Conservation (phyloP, 2,113 vertebrate genomes). For the Acanthochromis polyacanthus region DNA sequence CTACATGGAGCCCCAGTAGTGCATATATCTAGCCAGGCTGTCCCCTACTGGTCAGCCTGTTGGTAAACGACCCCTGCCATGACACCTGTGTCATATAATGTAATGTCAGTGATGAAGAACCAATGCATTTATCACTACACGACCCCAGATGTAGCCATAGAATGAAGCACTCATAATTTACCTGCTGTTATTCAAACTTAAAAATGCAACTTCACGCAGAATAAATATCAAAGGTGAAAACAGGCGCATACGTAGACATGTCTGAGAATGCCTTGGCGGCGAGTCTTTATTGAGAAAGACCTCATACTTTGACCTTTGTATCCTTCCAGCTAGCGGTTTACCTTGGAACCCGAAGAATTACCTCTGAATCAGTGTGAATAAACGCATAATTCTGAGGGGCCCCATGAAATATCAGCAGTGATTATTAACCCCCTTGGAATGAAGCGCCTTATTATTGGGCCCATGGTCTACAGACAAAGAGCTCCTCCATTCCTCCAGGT, state of each 20-base stretch:
- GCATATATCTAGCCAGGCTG: neutral
- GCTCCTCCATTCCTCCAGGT: conserved; percentile 13
- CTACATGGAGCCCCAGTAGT: conserved; percentile 3
- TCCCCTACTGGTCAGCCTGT: conserved; percentile 21
- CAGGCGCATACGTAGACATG: neutral
- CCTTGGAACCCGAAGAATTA: conserved; percentile 46
- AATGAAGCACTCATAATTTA: neutral
- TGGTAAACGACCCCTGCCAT: neutral
- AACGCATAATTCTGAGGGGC: conserved; percentile 58
- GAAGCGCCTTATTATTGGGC: conserved; percentile 20
- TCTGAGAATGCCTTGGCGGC: neutral
- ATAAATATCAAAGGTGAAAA: neutral
- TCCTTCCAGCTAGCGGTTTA: conserved; percentile 28
- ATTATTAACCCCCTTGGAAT: conserved; percentile 60
- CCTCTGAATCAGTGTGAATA: conserved; percentile 43
- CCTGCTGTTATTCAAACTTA: neutral
- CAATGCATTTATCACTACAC: neutral
- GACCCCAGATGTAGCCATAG: neutral
- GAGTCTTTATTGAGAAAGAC: conserved; percentile 18
- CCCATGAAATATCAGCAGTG: conserved; percentile 54
- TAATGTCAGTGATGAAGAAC: neutral
- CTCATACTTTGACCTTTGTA: conserved; percentile 56
- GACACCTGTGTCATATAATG: neutral
- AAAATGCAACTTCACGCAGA: neutral
- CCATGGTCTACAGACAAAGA: conserved; percentile 52